Base-by-base conservation (phyloP, 2,113 vertebrate genomes). In the Microtus ochrogaster region DNA sequence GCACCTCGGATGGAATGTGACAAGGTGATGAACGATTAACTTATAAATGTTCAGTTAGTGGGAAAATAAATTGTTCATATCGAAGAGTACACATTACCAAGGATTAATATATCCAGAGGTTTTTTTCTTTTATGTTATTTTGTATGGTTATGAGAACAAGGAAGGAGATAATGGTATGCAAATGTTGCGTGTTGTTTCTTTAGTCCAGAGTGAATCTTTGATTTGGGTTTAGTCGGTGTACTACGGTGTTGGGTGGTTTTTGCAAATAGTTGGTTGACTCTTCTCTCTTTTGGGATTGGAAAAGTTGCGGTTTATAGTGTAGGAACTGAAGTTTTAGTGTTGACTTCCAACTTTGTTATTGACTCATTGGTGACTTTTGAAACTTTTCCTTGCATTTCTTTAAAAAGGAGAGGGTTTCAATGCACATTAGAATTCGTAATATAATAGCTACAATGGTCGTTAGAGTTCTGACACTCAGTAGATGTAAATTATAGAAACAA, bases 291-390 rank as follows among this genome's bases (percentile, higher is more conserved):
- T 79, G 52, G 49, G 79, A n/a, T 36, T 76, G 70, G 44, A 49
- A 68, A 82, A 65, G 41, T 21, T 73, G 66, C 28, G n/a, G 44
- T 82, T 41, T 66, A 73, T 63, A 39, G 70, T 36, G 39, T 6
- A 17, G 61, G 21, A 24, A 17, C 19, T 79, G 88, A 92, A 85
- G 26, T 76, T 91, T 84, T 61, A 65, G 39, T 58, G 39, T 52
- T 84, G 0, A 11, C 8, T 86, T 33, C 39, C 73, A 95, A 0
- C 61, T 74, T 73, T 92, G 79, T 92, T 36, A 65, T 81, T 68
- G 44, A 92, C 85, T 93, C 90, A 39, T 63, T 79, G 77, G 85
- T 94, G 95, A 94, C 65, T 55, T 95, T 87, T 10, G 52, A 55
- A 82, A 65, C 83, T 81, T 93, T 12, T 24, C 0, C 33, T 70